Percentiles rank a stretch among this genome's conserved stretches.
These are phyloP conservation scores for Ia io DNA, from an alignment of 2,113 vertebrate species.

Conservation along the genomic window DNA sequence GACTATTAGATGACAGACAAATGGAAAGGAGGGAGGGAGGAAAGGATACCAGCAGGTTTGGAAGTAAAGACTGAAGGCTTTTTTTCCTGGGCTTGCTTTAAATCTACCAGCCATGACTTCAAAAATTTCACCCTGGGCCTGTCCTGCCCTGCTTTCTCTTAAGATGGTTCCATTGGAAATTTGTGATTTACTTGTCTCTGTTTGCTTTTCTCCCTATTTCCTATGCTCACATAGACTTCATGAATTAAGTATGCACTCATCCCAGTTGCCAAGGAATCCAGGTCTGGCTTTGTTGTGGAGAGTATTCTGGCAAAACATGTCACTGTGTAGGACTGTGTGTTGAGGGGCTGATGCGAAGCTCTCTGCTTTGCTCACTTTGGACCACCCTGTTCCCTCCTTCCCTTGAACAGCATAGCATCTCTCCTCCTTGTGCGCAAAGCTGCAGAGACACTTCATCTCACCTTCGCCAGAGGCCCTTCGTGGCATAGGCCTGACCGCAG, in stretches of 20 bases:
- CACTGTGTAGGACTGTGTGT: neutral
- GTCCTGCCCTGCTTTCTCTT: neutral
- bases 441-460: conserved; percentile 6
- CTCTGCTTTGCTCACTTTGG: conserved; percentile 14
- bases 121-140: neutral
- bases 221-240: neutral
- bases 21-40: too few species aligned
- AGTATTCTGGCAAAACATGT: neutral
- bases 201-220: neutral
- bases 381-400: neutral
- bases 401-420: neutral
- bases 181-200: neutral
- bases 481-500: rapidly evolving
- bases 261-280: neutral
- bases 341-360: neutral
- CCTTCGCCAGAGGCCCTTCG: neutral
- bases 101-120: neutral
- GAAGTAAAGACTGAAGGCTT: neutral
- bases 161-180: neutral
- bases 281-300: neutral
- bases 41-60: neutral
- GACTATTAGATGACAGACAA: neutral
- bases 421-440: neutral
- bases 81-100: neutral
- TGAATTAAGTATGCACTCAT: neutral